phyloP scores from a whole-genome alignment of 2,888 invertebrate species.

The Dioctria rufipes region DNA sequence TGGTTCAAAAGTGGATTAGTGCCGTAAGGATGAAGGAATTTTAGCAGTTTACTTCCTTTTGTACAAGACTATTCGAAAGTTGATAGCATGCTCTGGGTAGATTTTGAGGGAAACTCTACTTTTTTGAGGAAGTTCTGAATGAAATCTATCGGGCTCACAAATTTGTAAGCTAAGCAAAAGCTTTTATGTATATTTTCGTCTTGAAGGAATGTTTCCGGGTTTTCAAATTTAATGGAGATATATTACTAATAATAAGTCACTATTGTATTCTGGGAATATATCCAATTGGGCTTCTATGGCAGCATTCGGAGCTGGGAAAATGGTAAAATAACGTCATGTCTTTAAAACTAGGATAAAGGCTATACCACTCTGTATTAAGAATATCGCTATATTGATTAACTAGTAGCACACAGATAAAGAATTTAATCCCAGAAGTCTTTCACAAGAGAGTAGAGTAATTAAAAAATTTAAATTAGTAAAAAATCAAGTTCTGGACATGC shows the following conservation, averaged over 20 bases:
- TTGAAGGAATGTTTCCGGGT: background rate
- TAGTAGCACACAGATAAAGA: too few relatives aligned
- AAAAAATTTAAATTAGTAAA: too few relatives aligned
- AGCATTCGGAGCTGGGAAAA: too few relatives aligned
- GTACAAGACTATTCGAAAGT: conserved; percentile 21
- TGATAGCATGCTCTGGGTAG: background rate
- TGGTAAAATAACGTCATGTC: too few relatives aligned
- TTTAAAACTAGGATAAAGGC: too few relatives aligned
- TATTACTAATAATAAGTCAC: conserved; percentile 13
- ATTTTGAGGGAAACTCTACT: conserved; percentile 10
- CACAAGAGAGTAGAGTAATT: too few relatives aligned
- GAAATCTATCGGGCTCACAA: background rate
- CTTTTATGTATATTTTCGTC: background rate
- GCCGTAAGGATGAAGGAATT: conserved; percentile 20
- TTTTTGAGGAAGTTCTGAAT: conserved; percentile 9
- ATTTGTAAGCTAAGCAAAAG: conserved; percentile 2
- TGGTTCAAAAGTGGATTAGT: background rate
- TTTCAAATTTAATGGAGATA: conserved; percentile 28
- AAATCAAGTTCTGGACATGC: too few relatives aligned
- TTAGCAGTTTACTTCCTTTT: conserved; percentile 38
- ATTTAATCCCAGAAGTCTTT: too few relatives aligned
- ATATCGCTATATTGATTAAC: too few relatives aligned
- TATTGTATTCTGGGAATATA: too few relatives aligned
- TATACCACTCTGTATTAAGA: too few relatives aligned
- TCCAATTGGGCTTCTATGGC: too few relatives aligned